Conservation (phyloP, 2,113 vertebrate genomes). For the Benitochromis conjunctus region DNA sequence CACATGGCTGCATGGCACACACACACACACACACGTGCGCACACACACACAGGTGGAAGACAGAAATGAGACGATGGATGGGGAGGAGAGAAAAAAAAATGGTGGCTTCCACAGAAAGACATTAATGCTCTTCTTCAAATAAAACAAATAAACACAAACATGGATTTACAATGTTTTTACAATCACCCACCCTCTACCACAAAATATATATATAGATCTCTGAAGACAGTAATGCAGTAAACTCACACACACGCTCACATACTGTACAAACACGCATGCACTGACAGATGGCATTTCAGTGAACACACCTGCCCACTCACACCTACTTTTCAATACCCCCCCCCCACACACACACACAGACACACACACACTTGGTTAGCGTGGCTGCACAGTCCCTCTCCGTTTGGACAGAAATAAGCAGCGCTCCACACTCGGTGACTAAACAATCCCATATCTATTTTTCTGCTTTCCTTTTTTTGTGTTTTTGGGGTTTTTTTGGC, state of each 20-base stretch:
- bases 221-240: slow-evolving; percentile 70
- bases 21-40: background rate
- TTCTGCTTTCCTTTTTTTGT: slow-evolving; percentile 17
- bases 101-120: background rate
- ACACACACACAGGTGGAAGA: slow-evolving; percentile 10
- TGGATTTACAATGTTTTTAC: slow-evolving; percentile 18
- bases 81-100: background rate
- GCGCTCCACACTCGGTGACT: slow-evolving; percentile 60
- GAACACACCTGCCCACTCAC: slow-evolving; percentile 50
- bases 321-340: slow-evolving; percentile 8
- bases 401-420: slow-evolving; percentile 42
- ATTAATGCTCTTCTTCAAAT: slow-evolving; percentile 47
- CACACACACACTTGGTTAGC: background rate
- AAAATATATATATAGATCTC: slow-evolving; percentile 65
- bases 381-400: slow-evolving; percentile 33
- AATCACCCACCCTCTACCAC: slow-evolving; percentile 43
- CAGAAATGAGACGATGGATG: slow-evolving; percentile 9
- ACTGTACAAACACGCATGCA: background rate
- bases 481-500: slow-evolving; percentile 4
- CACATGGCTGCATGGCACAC: background rate
- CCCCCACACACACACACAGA: background rate
- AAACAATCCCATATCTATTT: slow-evolving; percentile 33
- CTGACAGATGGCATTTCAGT: slow-evolving; percentile 27
- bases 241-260: background rate
- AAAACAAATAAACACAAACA: slow-evolving; percentile 54